A percentile compares a stretch with the other conserved stretches of the same genome.
Evolutionary conservation across 2,113 vertebrate genomes (phyloP).

Genomic region (Corythoichthys haematopterus): DNA sequence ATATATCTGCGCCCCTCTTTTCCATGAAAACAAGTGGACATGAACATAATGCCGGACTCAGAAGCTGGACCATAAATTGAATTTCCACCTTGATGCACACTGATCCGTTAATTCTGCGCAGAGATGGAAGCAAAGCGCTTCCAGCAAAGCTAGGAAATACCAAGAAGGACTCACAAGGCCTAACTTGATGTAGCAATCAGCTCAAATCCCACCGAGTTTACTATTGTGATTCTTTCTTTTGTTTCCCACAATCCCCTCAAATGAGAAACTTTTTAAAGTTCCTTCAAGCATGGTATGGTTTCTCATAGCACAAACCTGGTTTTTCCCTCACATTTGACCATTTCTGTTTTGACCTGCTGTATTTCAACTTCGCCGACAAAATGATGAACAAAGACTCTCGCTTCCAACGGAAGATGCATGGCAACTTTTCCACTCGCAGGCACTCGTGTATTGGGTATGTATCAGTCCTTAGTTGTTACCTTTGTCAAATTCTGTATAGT

Average conservation of each 20-base stretch:
- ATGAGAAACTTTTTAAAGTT: neutral
- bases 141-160: slow-evolving; percentile 10
- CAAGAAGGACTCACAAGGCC: slow-evolving; percentile 15
- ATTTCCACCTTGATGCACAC: slow-evolving; percentile 22
- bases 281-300: slow-evolving; percentile 29
- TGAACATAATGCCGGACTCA: slow-evolving; percentile 10
- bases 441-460: slow-evolving; percentile 79
- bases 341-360: slow-evolving; percentile 19
- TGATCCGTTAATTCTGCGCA: slow-evolving; percentile 23
- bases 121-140: slow-evolving; percentile 25
- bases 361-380: slow-evolving; percentile 5
- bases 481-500: neutral
- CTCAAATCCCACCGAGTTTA: slow-evolving; percentile 16
- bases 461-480: slow-evolving; percentile 7
- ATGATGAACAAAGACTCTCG: slow-evolving; percentile 75
- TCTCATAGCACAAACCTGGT: slow-evolving; percentile 17
- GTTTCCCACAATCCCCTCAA: slow-evolving; percentile 13
- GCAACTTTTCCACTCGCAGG: slow-evolving; percentile 71
- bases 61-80: slow-evolving; percentile 11
- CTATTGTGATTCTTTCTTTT: slow-evolving; percentile 32
- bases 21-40: slow-evolving; percentile 33
- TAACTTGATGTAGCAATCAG: slow-evolving; percentile 1
- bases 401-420: slow-evolving; percentile 63
- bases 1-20: slow-evolving; percentile 17
- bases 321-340: slow-evolving; percentile 5